Conservation (phyloP, 2,888 invertebrate genomes). For the Synergus japonicus region DNA sequence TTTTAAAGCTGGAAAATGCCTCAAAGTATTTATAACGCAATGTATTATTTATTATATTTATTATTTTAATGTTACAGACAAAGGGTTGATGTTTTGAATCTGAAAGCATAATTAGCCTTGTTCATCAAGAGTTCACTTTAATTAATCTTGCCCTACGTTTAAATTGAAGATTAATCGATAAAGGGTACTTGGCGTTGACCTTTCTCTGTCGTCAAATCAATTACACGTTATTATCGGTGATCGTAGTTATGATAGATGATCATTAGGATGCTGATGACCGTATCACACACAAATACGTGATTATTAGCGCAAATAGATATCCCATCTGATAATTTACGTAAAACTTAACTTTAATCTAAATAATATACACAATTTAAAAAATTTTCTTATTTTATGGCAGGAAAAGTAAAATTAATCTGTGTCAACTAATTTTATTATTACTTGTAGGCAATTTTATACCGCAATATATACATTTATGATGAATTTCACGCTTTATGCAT, state of each 20-base stretch:
- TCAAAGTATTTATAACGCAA: too few relatives aligned
- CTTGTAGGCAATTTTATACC: too few relatives aligned
- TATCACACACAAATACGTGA: background rate
- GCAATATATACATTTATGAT: too few relatives aligned
- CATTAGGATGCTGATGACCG: constrained; percentile 9
- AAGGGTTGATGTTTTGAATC: background rate
- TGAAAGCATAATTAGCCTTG: background rate
- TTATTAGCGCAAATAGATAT: constrained; percentile 15
- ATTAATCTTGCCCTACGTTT: constrained; percentile 5
- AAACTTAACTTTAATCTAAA: background rate
- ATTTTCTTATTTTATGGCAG: too few relatives aligned
- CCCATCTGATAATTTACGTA: background rate
- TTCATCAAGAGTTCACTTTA: constrained; percentile 2
- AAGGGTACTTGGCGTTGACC: constrained; percentile 21
- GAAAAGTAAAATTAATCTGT: too few relatives aligned
- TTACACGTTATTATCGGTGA: constrained; percentile 13
- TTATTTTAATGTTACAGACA: background rate
- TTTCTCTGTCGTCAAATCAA: constrained; percentile 27
- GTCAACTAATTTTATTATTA: too few relatives aligned
- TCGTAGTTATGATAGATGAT: constrained; percentile 26
- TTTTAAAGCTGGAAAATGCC: too few relatives aligned
- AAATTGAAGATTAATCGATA: constrained; percentile 32
- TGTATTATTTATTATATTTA: background rate
- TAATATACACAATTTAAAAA: too few relatives aligned
- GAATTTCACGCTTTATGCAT: too few relatives aligned